phyloP scores from a whole-genome alignment of 1,140 invertebrate species.

The Zaprionus vittiger region DNA sequence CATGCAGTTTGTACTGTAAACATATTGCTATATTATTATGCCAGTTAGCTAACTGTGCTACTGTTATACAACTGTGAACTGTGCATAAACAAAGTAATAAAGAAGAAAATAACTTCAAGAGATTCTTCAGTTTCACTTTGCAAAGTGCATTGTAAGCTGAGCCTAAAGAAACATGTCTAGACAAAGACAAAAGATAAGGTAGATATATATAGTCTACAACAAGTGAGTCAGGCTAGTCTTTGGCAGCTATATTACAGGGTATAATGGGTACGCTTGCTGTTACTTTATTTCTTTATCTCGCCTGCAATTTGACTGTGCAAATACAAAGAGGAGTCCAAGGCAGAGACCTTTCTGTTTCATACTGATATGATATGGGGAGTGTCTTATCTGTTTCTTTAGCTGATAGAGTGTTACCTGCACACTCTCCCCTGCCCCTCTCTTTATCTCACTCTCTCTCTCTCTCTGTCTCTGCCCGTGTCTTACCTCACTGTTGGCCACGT shows the following conservation, averaged over 20 bases:
- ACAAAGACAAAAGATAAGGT: constrained; percentile 14
- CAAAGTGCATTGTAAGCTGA: constrained; percentile 2
- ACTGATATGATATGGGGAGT: constrained; percentile 5
- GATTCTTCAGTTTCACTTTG: no score
- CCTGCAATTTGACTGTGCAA: constrained; percentile 42
- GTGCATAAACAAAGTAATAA: not conserved
- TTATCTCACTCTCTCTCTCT: not conserved
- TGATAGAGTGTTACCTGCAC: constrained; percentile 10
- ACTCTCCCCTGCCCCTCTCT: not conserved
- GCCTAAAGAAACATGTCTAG: constrained; percentile 10
- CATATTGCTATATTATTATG: not conserved
- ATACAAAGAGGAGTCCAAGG: constrained; percentile 47
- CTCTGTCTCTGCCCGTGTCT: constrained; percentile 4
- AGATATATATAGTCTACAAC: not conserved
- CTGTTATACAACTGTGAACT: not conserved
- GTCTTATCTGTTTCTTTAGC: constrained; percentile 27
- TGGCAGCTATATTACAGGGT: not conserved
- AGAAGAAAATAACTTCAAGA: no score
- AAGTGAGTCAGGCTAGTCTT: not conserved
- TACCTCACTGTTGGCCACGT: constrained; percentile 44
- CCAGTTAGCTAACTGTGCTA: not conserved
- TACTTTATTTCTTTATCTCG: not conserved
- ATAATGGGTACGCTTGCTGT: not conserved
- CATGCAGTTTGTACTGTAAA: not conserved
- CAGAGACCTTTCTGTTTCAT: constrained; percentile 18